phyloP scores from a whole-genome alignment of 2,888 invertebrate species.

The Pantelozetes paolii region DNA sequence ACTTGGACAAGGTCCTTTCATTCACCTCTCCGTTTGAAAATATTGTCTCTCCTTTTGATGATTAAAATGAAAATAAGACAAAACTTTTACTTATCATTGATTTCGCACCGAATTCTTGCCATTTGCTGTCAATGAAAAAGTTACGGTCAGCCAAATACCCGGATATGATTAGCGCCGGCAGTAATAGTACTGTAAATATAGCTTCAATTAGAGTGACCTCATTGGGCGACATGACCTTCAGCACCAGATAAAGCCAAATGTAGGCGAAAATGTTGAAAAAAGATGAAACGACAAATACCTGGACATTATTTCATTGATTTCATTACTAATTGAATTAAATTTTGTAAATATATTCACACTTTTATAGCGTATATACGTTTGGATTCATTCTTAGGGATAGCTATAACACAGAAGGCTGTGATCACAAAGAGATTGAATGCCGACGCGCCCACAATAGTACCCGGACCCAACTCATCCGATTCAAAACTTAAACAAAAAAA shows the following conservation, averaged over 20 bases:
- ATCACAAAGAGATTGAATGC: conserved; percentile 60
- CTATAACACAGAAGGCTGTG: conserved; percentile 57
- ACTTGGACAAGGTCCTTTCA: conserved; percentile 35
- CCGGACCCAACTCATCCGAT: conserved; percentile 58
- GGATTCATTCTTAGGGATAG: conserved; percentile 54
- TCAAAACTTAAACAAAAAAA: conserved; percentile 45
- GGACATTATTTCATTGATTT: background rate
- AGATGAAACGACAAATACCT: conserved; percentile 56
- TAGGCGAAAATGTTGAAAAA: conserved; percentile 59
- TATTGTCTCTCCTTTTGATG: conserved; percentile 31
- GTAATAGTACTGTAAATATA: conserved; percentile 58
- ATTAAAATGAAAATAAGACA: background rate
- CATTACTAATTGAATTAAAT: background rate
- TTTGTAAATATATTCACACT: conserved; percentile 49
- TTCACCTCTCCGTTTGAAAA: conserved; percentile 40
- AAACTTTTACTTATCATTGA: too few relatives aligned
- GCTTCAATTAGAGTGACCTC: conserved; percentile 60
- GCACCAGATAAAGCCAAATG: conserved; percentile 59
- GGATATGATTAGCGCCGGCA: conserved; percentile 58
- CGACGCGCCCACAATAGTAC: conserved; percentile 61
- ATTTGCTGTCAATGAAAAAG: conserved; percentile 35
- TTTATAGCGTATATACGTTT: conserved; percentile 55
- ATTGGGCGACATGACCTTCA: conserved; percentile 54
- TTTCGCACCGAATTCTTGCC: conserved; percentile 14
- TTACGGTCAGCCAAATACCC: conserved; percentile 59